Percentiles rank a stretch among this genome's conserved stretches.
phyloP scores from a whole-genome alignment of 2,113 vertebrate genomes.

The Acrocephalus kingi region DNA sequence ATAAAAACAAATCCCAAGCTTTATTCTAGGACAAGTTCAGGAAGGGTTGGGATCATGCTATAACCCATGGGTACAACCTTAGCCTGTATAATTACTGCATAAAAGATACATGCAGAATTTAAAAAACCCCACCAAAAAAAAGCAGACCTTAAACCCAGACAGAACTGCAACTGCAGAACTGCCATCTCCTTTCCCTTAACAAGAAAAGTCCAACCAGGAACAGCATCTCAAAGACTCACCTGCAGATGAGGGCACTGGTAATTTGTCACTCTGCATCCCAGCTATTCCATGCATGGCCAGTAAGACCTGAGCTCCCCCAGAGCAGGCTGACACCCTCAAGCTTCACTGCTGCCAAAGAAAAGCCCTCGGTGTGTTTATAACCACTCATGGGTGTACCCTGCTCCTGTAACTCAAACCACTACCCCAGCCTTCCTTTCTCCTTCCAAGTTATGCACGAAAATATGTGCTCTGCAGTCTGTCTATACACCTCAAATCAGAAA shows the following conservation, averaged over 20 bases:
- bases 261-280: not conserved
- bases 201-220: not conserved
- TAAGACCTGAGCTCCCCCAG: not conserved
- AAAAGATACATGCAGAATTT: not conserved
- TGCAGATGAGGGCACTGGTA: not conserved
- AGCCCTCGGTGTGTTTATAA: not conserved
- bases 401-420: not conserved
- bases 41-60: not conserved
- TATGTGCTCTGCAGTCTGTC: not conserved
- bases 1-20: not conserved
- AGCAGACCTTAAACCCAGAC: not conserved
- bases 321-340: not conserved
- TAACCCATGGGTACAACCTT: not conserved
- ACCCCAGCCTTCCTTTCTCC: not conserved
- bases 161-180: not conserved
- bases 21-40: not conserved
- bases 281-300: accelerated
- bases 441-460: not conserved
- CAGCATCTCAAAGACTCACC: not conserved
- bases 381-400: not conserved
- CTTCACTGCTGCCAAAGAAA: not conserved
- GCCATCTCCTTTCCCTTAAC: not conserved
- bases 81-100: not conserved
- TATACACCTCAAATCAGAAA: not conserved
- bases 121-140: not conserved